A percentile compares a stretch with the other conserved stretches of the same genome.
phyloP scores from a whole-genome alignment of 1,140 invertebrate species.

The Microplitis demolitor region DNA sequence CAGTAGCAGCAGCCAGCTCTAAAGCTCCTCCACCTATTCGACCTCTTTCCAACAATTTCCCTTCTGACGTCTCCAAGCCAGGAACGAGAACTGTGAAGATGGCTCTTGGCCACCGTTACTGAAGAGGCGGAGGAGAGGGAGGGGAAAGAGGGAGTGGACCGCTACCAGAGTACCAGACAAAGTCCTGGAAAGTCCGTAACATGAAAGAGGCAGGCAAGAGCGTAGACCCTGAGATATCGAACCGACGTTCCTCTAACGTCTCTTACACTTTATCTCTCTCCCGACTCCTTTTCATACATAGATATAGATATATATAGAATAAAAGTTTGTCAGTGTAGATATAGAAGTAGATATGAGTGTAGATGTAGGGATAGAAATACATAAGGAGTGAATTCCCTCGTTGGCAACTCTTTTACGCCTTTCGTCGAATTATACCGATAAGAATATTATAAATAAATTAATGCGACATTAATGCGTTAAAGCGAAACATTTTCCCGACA shows the following conservation, averaged over 20 bases:
- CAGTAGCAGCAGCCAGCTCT: no score
- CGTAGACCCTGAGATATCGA: conserved; percentile 5
- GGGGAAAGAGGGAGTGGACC: conserved; percentile 2
- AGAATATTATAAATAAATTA: conserved; percentile 1
- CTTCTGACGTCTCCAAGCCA: conserved; percentile 4
- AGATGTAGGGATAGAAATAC: no score
- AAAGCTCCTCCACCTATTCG: conserved; percentile 1
- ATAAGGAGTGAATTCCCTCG: no score
- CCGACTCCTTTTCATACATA: neutral
- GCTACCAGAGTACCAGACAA: conserved; percentile 17
- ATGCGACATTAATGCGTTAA: neutral
- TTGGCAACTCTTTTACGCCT: neutral
- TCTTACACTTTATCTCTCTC: neutral
- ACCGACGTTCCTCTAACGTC: neutral
- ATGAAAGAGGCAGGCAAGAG: conserved; percentile 23
- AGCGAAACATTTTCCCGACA: neutral
- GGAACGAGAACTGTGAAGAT: conserved; percentile 13
- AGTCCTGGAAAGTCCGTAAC: conserved; percentile 28
- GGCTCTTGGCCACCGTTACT: conserved; percentile 23
- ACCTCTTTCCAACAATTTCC: neutral
- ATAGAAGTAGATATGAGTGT: no score
- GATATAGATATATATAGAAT: no score
- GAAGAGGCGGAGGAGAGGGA: neutral
- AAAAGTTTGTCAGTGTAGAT: no score
- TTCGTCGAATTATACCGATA: neutral